Conservation (phyloP, 1,140 invertebrate species). For the Neotoxoptera formosana region DNA sequence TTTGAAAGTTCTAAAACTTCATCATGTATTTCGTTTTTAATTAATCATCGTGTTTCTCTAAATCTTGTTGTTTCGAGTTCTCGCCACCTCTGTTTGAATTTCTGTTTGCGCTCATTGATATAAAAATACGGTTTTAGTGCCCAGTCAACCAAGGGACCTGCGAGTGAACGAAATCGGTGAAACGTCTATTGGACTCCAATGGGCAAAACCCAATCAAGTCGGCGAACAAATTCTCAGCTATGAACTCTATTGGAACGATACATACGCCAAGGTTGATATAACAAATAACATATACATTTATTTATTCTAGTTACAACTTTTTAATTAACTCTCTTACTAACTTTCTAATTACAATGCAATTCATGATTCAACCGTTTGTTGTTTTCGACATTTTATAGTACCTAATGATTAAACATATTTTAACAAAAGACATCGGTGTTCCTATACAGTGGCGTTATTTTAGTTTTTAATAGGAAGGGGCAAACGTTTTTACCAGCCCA, state of each 20-base stretch:
- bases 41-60: neutral
- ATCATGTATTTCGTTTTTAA: neutral
- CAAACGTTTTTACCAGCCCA: too few species aligned
- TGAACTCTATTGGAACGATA: constrained; percentile 97
- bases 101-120: neutral
- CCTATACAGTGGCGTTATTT: too few species aligned
- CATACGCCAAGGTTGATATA: constrained; percentile 81
- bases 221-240: constrained; percentile 93
- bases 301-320: constrained; percentile 51
- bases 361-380: neutral
- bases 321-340: neutral
- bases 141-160: constrained; percentile 91
- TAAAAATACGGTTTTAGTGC: constrained; percentile 70
- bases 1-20: neutral
- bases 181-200: constrained; percentile 72
- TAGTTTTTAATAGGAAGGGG: too few species aligned
- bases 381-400: neutral
- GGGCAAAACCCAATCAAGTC: constrained; percentile 88
- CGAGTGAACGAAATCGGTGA: constrained; percentile 79
- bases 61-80: neutral
- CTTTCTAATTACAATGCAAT: neutral
- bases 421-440: neutral
- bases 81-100: neutral
- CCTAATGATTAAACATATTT: neutral
- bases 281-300: neutral